phyloP scores from a whole-genome alignment of 2,888 invertebrate genomes.

The Drosophila cognata region DNA sequence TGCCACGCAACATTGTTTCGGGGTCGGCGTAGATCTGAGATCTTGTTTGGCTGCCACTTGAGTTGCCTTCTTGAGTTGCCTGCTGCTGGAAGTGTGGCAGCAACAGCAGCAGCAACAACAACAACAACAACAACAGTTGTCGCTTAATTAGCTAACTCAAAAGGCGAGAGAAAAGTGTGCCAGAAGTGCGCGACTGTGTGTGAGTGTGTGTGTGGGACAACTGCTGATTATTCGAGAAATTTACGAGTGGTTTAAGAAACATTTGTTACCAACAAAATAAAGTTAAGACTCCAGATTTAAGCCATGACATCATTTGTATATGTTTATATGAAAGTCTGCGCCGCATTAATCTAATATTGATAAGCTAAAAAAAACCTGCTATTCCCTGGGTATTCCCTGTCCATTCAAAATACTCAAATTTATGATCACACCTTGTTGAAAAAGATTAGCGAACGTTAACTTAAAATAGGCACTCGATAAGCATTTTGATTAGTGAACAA shows the following conservation, averaged over 20 bases:
- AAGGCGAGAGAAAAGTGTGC: conserved; percentile 59
- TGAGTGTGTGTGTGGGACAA: conserved; percentile 3
- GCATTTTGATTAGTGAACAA: background rate
- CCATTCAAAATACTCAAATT: conserved; percentile 10
- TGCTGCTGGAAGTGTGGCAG: conserved; percentile 44
- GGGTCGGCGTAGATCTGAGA: conserved; percentile 46
- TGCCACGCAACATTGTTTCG: conserved; percentile 37
- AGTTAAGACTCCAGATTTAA: background rate
- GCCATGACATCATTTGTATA: background rate
- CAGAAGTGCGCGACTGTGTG: conserved; percentile 46
- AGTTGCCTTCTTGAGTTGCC: conserved; percentile 26
- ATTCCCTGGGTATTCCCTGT: conserved; percentile 37
- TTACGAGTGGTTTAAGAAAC: background rate
- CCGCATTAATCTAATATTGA: background rate
- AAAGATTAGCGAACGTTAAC: conserved; percentile 27
- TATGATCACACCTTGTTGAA: conserved; percentile 6
- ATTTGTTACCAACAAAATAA: background rate
- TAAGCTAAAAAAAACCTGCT: background rate
- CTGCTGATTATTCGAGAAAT: conserved; percentile 25
- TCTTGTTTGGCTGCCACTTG: conserved; percentile 25
- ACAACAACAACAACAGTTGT: conserved; percentile 34
- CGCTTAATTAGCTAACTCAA: conserved; percentile 63
- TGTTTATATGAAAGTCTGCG: background rate
- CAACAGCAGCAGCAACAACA: conserved; percentile 19
- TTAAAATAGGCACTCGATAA: conserved; percentile 28